Evolutionary conservation across 2,113 vertebrate species (phyloP).

Genomic region (Dinomys branickii): DNA sequence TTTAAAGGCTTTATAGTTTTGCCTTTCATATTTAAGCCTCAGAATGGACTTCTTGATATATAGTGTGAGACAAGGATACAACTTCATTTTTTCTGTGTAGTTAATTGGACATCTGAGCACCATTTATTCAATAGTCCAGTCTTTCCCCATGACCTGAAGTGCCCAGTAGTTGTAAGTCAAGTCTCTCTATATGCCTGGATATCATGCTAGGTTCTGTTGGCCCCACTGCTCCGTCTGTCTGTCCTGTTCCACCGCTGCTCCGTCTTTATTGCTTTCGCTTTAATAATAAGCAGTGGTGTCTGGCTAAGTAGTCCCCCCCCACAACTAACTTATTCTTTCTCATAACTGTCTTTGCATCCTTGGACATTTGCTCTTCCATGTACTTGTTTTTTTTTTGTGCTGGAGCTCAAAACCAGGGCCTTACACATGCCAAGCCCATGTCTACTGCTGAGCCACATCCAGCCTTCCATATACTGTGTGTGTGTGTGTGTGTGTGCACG

Average conservation of each 20-base stretch:
- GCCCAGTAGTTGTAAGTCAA: not conserved
- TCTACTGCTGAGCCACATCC: not conserved
- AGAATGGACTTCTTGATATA: not conserved
- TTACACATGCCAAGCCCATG: not conserved
- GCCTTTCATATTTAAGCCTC: not conserved
- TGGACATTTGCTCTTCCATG: not conserved
- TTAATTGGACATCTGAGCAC: not conserved
- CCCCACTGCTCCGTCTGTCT: not conserved
- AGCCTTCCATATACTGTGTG: not conserved
- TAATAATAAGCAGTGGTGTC: not conserved
- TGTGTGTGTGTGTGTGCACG: not conserved
- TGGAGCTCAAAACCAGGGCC: not conserved
- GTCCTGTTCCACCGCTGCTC: not conserved
- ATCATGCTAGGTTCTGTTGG: not conserved
- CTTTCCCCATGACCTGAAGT: not conserved
- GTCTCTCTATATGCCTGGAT: not conserved
- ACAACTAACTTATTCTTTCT: too few species aligned
- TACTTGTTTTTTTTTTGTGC: not conserved
- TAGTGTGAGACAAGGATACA: not conserved
- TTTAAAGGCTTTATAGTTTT: not conserved
- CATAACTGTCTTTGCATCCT: not conserved
- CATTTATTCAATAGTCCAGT: not conserved
- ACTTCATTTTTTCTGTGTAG: not conserved
- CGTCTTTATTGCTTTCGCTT: not conserved
- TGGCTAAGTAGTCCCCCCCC: not conserved